These are phyloP conservation scores for Atethmia centrago DNA, from an alignment of 2,888 invertebrate species.

Conservation along the genomic window DNA sequence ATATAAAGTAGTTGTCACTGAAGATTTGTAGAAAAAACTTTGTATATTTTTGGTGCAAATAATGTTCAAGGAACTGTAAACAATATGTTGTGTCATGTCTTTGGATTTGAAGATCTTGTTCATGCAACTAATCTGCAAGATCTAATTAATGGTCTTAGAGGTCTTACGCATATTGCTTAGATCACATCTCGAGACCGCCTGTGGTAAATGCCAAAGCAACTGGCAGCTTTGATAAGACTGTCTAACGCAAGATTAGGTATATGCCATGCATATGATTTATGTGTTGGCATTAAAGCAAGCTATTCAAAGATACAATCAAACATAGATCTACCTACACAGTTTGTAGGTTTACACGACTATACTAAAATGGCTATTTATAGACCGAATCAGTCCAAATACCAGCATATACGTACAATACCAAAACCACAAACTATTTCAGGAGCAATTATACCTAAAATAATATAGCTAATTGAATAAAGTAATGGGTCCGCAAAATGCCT, in stretches of 20 bases:
- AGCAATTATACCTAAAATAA: conserved; percentile 4
- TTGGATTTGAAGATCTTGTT: neutral
- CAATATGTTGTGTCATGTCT: neutral
- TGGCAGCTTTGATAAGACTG: conserved; percentile 3
- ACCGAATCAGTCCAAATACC: conserved; percentile 13
- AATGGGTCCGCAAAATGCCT: conserved; percentile 11
- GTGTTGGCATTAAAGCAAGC: neutral
- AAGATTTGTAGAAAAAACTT: conserved; percentile 38
- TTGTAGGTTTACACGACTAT: neutral
- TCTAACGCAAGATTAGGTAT: neutral
- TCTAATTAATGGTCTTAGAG: neutral
- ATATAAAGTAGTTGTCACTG: conserved; percentile 55
- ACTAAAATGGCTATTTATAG: conserved; percentile 5
- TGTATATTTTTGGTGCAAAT: conserved; percentile 6
- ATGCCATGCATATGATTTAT: conserved; percentile 9
- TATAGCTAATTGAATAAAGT: conserved; percentile 14
- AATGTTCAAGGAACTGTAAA: neutral
- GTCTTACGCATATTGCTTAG: neutral
- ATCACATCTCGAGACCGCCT: neutral
- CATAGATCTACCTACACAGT: neutral
- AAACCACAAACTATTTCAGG: conserved; percentile 24
- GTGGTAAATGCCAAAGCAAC: conserved; percentile 10
- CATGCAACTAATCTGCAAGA: neutral
- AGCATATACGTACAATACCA: conserved; percentile 15
- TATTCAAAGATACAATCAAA: neutral